These are phyloP conservation scores for Zaprionus obscuricornis DNA, from an alignment of 2,888 invertebrate genomes.

Conservation along the genomic window DNA sequence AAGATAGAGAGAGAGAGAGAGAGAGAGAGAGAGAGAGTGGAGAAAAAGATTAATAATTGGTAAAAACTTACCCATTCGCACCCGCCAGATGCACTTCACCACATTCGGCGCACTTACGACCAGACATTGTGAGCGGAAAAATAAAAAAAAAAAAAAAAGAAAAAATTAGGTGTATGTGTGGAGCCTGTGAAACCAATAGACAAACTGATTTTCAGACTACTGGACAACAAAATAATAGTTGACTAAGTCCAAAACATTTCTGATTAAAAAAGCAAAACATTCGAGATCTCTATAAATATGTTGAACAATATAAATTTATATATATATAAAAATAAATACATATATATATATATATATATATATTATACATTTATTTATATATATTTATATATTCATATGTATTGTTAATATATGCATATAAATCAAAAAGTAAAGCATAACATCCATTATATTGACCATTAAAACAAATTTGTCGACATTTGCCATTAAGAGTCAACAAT, in stretches of 20 bases:
- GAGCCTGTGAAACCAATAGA: conserved; percentile 23
- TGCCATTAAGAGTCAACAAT: conserved; percentile 72
- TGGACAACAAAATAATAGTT: conserved; percentile 18
- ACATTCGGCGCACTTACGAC: conserved; percentile 41
- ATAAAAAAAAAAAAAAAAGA: not conserved
- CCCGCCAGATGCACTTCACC: conserved; percentile 39
- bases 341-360: too few species aligned
- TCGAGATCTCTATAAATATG: too few species aligned
- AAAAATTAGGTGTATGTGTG: conserved; percentile 10
- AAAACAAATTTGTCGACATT: conserved; percentile 78
- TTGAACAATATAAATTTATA: too few species aligned
- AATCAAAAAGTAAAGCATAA: conserved; percentile 48
- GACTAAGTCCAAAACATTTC: conserved; percentile 12
- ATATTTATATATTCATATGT: too few species aligned
- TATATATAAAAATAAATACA: too few species aligned
- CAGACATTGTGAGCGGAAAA: conserved; percentile 34
- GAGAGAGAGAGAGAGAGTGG: too few species aligned
- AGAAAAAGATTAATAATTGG: too few species aligned
- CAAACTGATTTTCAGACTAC: conserved; percentile 14
- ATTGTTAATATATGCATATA: too few species aligned
- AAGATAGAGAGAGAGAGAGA: too few species aligned
- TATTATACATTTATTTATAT: too few species aligned
- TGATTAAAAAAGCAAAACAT: too few species aligned
- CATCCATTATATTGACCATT: conserved; percentile 77
- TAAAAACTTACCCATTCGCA: conserved; percentile 38